These are phyloP conservation scores for Drusus annulatus DNA, from an alignment of 1,140 invertebrate species.

Conservation along the genomic window DNA sequence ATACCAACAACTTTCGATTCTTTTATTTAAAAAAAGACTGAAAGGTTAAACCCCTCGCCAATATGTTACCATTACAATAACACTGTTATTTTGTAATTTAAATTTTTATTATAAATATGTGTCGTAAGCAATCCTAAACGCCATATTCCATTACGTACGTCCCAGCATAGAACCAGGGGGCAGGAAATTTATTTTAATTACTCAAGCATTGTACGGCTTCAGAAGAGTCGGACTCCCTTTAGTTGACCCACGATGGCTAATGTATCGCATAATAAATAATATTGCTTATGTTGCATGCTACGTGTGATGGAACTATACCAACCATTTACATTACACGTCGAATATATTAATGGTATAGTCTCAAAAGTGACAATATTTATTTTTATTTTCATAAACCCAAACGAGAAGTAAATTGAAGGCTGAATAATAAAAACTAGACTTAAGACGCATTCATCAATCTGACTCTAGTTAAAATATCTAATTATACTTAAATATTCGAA, in stretches of 20 bases:
- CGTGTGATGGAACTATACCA: conserved; percentile 12
- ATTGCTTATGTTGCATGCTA: conserved; percentile 34
- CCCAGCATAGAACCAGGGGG: conserved; percentile 2
- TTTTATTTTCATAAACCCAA: too few relatives aligned
- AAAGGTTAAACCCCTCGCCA: too few relatives aligned
- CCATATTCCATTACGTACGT: conserved; percentile 44
- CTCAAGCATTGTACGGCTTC: conserved; percentile 51
- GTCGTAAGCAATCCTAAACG: conserved; percentile 41
- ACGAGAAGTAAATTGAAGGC: too few relatives aligned
- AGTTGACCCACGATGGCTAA: conserved; percentile 26
- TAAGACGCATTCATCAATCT: too few relatives aligned
- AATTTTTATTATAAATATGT: background rate
- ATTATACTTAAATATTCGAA: too few relatives aligned
- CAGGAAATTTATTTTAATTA: conserved; percentile 57
- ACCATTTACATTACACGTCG: background rate
- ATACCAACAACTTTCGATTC: too few relatives aligned
- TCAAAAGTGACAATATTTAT: background rate
- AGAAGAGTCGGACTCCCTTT: conserved; percentile 20
- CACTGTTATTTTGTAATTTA: too few relatives aligned
- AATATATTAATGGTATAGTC: background rate
- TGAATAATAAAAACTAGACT: too few relatives aligned
- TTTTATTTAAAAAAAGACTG: too few relatives aligned
- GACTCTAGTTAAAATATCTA: too few relatives aligned
- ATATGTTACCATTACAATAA: too few relatives aligned
- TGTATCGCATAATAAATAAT: conserved; percentile 26